Percentiles rank a stretch among this genome's conserved stretches.
phyloP scores from a whole-genome alignment of 2,113 vertebrate genomes.

The Acinonyx jubatus region DNA sequence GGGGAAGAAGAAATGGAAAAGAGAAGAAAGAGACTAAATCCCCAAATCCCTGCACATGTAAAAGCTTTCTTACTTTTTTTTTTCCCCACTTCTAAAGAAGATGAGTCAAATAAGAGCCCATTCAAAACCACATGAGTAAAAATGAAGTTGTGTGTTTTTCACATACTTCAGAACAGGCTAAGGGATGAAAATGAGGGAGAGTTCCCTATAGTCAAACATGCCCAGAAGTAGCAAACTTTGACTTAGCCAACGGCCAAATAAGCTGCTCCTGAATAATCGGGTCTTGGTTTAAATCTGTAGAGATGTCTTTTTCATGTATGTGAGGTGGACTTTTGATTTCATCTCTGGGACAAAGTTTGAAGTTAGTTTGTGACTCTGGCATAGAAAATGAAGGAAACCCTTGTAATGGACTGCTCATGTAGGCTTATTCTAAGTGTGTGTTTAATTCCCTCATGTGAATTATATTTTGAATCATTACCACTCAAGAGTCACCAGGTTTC shows the following conservation, averaged over 20 bases:
- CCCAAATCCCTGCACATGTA: constrained; percentile 69
- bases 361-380: constrained; percentile 76
- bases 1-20: constrained; percentile 54
- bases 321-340: constrained; percentile 77
- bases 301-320: constrained; percentile 69
- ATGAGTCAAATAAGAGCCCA: constrained; percentile 64
- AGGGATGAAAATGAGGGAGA: constrained; percentile 72
- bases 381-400: constrained; percentile 67
- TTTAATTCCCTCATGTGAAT: constrained; percentile 37
- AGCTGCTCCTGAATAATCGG: constrained; percentile 73
- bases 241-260: constrained; percentile 77
- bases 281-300: constrained; percentile 72
- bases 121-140: constrained; percentile 75
- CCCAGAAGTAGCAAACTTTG: constrained; percentile 79
- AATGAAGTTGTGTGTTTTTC: constrained; percentile 73
- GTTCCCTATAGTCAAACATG: constrained; percentile 78
- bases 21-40: constrained; percentile 70
- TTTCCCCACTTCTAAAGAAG: constrained; percentile 65
- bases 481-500: constrained; percentile 43
- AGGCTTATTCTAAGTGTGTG: constrained; percentile 48
- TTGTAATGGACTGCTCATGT: constrained; percentile 29
- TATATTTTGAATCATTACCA: constrained; percentile 44
- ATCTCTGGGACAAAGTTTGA: constrained; percentile 68
- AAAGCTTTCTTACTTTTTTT: constrained; percentile 63
- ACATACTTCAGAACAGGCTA: constrained; percentile 71